Conservation (phyloP, 2,113 vertebrate genomes). For the Gadus chalcogrammus region DNA sequence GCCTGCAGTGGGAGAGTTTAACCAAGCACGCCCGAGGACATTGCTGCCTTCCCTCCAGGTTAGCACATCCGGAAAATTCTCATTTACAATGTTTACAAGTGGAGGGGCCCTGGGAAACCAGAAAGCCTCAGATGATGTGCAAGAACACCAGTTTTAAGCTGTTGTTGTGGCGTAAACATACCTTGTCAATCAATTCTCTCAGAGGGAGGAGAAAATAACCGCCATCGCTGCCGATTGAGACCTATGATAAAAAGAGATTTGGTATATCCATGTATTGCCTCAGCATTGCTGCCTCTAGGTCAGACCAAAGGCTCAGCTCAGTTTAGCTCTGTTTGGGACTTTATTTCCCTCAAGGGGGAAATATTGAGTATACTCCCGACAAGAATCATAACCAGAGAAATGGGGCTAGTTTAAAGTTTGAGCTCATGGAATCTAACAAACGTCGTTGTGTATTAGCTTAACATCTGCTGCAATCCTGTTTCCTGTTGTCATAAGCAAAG, state of each 20-base stretch:
- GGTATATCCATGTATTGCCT: slow-evolving; percentile 6
- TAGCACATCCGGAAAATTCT: slow-evolving; percentile 22
- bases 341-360: too few species aligned
- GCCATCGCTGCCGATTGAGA: too few species aligned
- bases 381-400: too few species aligned
- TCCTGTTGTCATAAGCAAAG: too few species aligned
- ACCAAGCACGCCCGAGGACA: slow-evolving; percentile 30
- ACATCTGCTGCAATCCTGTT: too few species aligned
- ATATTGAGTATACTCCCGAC: too few species aligned
- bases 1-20: not conserved
- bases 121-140: slow-evolving; percentile 10
- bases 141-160: slow-evolving; percentile 29
- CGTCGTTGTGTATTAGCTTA: too few species aligned
- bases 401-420: too few species aligned
- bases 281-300: not conserved
- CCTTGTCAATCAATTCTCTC: slow-evolving; percentile 37
- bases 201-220: slow-evolving; percentile 1
- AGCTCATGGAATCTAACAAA: too few species aligned
- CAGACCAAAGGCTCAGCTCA: not conserved
- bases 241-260: slow-evolving; percentile 1
- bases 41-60: slow-evolving; percentile 30
- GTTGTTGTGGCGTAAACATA: slow-evolving; percentile 35
- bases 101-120: slow-evolving; percentile 34
- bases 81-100: slow-evolving; percentile 44
- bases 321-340: too few species aligned